phyloP scores from a whole-genome alignment of 2,113 vertebrate species.

The Gymnorhina tibicen region DNA sequence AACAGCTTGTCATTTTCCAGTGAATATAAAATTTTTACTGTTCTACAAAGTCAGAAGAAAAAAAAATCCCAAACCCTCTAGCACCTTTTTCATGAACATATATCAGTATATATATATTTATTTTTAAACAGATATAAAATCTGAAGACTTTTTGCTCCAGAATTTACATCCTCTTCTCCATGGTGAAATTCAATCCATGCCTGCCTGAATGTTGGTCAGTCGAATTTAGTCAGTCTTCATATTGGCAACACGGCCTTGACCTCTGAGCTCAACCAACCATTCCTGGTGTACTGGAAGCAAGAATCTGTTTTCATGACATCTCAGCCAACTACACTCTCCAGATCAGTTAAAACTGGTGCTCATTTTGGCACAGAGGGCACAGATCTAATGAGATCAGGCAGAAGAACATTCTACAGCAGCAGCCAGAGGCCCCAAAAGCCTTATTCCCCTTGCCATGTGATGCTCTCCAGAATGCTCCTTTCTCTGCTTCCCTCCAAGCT shows the following conservation, averaged over 20 bases:
- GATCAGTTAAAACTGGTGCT: not conserved
- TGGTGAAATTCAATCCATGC: not conserved
- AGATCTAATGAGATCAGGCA: not conserved
- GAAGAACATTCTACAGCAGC: not conserved
- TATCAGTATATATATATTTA: not conserved
- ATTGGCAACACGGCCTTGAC: not conserved
- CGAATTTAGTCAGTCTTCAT: not conserved
- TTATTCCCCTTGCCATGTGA: not conserved
- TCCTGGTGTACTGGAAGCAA: not conserved
- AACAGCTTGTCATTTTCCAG: not conserved
- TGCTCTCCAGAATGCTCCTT: not conserved
- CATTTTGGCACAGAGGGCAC: not conserved
- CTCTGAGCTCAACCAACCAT: not conserved
- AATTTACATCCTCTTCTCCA: not conserved
- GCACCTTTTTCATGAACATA: not conserved
- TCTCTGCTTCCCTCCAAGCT: not conserved
- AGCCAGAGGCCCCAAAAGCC: not conserved
- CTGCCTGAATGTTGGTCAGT: not conserved
- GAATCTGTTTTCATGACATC: not conserved
- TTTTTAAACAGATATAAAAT: not conserved
- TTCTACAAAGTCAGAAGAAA: not conserved
- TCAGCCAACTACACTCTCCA: not conserved
- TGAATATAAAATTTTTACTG: not conserved
- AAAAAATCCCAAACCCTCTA: not conserved
- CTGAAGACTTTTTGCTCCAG: not conserved